Evolutionary conservation across 2,797 vertebrate species (phyloP).

Genomic region (Anguilla obscura): DNA sequence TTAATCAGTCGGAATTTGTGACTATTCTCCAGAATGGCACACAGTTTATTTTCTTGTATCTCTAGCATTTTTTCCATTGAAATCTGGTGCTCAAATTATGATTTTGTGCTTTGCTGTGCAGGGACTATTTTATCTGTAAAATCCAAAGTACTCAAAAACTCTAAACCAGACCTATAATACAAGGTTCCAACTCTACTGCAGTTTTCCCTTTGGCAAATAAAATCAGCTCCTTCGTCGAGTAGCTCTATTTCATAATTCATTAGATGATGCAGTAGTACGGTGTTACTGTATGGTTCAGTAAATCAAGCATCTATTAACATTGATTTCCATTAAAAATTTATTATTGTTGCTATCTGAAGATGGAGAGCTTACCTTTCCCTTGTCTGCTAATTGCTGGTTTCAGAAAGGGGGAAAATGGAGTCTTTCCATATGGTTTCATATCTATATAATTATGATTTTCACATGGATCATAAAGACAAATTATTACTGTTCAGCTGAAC

Average conservation of each 20-base stretch:
- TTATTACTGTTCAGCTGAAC: not conserved
- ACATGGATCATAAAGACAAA: not conserved
- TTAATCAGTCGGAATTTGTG: not conserved
- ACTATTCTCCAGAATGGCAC: not conserved
- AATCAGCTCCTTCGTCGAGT: no score
- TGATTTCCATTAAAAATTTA: not conserved
- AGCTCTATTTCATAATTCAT: not conserved
- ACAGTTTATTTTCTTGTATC: not conserved
- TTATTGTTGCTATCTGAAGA: not conserved
- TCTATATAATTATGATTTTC: not conserved
- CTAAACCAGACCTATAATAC: not conserved
- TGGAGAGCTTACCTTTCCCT: not conserved
- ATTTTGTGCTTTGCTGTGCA: slow-evolving; percentile 2
- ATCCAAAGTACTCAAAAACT: not conserved
- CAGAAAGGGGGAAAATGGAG: not conserved
- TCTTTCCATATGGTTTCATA: not conserved
- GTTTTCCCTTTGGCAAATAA: not conserved
- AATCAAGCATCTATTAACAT: not conserved
- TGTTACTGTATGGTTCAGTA: not conserved
- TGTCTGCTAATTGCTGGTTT: not conserved
- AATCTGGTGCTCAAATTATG: not conserved
- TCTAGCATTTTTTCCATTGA: not conserved
- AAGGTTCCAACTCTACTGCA: not conserved
- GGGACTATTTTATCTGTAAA: not conserved
- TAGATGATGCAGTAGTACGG: not conserved